A percentile compares a stretch with the other conserved stretches of the same genome.
Evolutionary conservation across 2,888 invertebrate genomes (phyloP).

Genomic region (Capitulum mitella): DNA sequence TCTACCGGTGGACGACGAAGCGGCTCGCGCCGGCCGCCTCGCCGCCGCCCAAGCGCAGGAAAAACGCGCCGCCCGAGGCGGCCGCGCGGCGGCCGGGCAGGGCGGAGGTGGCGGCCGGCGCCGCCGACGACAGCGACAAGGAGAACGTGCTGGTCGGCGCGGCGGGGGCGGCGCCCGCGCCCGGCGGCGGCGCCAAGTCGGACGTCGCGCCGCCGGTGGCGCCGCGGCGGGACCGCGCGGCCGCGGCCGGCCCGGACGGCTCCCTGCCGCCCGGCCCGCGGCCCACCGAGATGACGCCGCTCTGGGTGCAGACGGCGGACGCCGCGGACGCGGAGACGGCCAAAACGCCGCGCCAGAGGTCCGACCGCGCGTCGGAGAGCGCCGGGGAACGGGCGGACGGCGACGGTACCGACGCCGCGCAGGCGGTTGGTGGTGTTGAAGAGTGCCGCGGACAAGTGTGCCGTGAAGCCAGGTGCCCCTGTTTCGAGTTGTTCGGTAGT

Average conservation of each 20-base stretch:
- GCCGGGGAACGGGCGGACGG: background rate
- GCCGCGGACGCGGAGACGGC: background rate
- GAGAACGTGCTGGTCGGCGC: background rate
- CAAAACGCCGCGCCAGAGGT: background rate
- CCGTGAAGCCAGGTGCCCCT: too few species aligned
- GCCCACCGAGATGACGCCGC: background rate
- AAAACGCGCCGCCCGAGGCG: background rate
- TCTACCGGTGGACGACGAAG: conserved; percentile 12
- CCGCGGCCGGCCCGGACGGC: background rate
- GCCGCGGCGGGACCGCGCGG: background rate
- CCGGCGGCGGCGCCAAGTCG: background rate
- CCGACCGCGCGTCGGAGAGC: background rate
- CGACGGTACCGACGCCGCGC: background rate
- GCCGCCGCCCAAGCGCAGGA: background rate
- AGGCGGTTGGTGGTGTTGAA: too few species aligned
- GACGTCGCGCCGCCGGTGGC: background rate
- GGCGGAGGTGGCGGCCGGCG: background rate
- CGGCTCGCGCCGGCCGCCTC: background rate
- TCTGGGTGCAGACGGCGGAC: background rate
- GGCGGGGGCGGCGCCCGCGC: background rate
- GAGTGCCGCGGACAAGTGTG: too few species aligned
- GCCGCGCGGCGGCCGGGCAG: background rate
- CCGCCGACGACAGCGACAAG: background rate
- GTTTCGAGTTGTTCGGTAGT: too few species aligned
- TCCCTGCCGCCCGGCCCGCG: background rate